Conservation (phyloP, 2,797 vertebrate genomes). For the Periparus ater region DNA sequence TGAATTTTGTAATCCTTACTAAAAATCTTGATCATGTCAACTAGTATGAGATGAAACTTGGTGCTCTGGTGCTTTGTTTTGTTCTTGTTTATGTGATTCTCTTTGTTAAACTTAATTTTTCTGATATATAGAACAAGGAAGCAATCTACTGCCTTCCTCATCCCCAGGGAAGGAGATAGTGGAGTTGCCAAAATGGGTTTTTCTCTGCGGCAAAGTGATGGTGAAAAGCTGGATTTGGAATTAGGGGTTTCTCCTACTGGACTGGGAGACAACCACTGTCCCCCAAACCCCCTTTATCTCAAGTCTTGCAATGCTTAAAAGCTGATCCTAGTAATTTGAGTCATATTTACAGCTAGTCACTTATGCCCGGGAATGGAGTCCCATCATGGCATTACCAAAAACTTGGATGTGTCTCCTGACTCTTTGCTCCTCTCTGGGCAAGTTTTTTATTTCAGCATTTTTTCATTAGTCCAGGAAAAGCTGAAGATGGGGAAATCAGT, state of each 20-base stretch:
- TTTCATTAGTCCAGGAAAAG: background rate
- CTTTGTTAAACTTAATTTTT: background rate
- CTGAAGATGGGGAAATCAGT: background rate
- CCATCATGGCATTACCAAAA: background rate
- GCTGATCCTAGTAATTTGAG: background rate
- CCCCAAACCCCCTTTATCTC: background rate
- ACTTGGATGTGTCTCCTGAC: background rate
- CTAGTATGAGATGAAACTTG: background rate
- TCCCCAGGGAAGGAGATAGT: background rate
- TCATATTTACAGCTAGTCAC: background rate
- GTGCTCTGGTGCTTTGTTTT: background rate
- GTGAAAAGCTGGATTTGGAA: background rate
- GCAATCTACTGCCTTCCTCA: background rate
- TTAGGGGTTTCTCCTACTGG: background rate
- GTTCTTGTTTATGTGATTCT: background rate
- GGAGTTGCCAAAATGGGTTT: background rate
- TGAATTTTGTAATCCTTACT: background rate
- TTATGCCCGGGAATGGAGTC: background rate
- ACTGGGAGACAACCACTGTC: background rate
- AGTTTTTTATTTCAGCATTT: background rate
- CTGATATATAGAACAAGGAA: background rate
- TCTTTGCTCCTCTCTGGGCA: background rate
- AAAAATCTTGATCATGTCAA: background rate
- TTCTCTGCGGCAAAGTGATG: background rate
- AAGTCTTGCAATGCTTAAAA: background rate